These are phyloP conservation scores for Brachionichthys hirsutus DNA, from an alignment of 2,113 vertebrate species.

Conservation along the genomic window DNA sequence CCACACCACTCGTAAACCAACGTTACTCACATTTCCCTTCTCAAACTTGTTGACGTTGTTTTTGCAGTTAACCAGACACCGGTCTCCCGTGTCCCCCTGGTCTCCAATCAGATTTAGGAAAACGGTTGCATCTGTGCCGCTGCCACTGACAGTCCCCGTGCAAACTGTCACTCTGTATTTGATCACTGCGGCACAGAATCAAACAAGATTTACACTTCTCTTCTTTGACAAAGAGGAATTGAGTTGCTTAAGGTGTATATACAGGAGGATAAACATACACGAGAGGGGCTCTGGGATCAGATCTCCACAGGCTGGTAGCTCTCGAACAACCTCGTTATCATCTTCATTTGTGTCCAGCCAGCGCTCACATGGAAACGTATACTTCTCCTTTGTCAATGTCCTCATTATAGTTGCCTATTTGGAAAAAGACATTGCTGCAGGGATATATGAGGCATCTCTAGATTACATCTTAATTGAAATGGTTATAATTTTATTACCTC, in stretches of 20 bases:
- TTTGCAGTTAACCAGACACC: constrained; percentile 87
- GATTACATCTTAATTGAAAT: neutral
- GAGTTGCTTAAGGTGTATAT: neutral
- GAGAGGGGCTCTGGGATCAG: constrained; percentile 81
- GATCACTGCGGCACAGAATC: constrained; percentile 76
- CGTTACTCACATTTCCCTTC: constrained; percentile 89
- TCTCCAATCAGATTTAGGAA: constrained; percentile 89
- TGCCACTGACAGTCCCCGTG: constrained; percentile 84
- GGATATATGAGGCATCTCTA: neutral
- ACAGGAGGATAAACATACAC: constrained; percentile 66
- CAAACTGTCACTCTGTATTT: constrained; percentile 90
- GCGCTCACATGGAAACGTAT: constrained; percentile 87
- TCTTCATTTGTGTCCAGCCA: constrained; percentile 96
- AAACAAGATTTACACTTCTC: neutral
- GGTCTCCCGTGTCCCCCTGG: constrained; percentile 87
- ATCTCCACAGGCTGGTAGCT: constrained; percentile 85
- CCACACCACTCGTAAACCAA: neutral
- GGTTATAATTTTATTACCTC: neutral
- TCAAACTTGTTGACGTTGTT: constrained; percentile 93
- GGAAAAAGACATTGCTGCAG: neutral
- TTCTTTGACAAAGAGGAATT: neutral
- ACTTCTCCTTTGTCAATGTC: constrained; percentile 93
- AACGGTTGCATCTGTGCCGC: constrained; percentile 89
- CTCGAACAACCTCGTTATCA: constrained; percentile 91
- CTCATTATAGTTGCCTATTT: constrained; percentile 90